phyloP scores from a whole-genome alignment of 2,113 vertebrate genomes.

The Haemorhous mexicanus region DNA sequence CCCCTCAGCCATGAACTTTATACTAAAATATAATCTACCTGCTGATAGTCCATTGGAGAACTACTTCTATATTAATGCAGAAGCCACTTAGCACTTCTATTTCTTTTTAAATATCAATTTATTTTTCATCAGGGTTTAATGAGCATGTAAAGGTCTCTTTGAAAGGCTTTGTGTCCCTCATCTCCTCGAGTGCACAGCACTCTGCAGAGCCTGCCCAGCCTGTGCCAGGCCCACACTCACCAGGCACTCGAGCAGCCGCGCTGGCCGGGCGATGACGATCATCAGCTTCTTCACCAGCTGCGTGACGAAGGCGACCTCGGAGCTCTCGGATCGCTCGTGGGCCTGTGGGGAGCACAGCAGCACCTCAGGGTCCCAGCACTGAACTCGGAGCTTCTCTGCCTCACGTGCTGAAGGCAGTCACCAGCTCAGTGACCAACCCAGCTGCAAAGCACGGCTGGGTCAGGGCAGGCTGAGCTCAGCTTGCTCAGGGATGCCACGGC shows the following conservation, averaged over 20 bases:
- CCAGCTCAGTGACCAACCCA: not conserved
- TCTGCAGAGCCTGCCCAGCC: not conserved
- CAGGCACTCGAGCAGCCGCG: constrained; percentile 94
- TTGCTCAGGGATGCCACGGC: not conserved
- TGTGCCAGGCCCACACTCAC: constrained; percentile 70
- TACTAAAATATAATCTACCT: not conserved
- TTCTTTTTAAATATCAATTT: not conserved
- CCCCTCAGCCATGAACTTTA: not conserved
- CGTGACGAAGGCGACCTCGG: constrained; percentile 93
- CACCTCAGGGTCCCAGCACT: not conserved
- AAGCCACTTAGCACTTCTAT: not conserved
- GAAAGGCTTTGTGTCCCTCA: not conserved
- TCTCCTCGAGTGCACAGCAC: not conserved
- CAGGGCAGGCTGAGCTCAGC: not conserved
- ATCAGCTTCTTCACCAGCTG: constrained; percentile 93
- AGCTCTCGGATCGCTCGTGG: constrained; percentile 92
- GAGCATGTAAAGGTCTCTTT: not conserved
- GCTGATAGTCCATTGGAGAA: not conserved
- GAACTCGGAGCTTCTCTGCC: not conserved
- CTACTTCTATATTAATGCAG: not conserved
- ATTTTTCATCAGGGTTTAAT: not conserved
- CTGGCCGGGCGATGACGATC: constrained; percentile 94
- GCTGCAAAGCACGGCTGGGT: not conserved
- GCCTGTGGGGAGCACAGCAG: constrained; percentile 74
- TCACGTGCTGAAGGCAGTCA: not conserved